phyloP scores from a whole-genome alignment of 2,888 invertebrate genomes.

The Macrophya alboannulata region DNA sequence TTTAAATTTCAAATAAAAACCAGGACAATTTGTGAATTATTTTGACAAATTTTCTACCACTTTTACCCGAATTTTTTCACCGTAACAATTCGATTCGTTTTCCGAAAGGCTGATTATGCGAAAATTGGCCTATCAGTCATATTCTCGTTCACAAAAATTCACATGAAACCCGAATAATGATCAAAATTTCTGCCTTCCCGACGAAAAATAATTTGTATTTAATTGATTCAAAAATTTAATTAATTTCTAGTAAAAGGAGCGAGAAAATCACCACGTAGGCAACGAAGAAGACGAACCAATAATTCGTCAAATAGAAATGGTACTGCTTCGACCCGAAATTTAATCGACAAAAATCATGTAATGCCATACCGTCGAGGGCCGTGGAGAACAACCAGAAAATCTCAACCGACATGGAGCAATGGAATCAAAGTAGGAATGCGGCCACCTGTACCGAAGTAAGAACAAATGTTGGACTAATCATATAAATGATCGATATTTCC shows the following conservation, averaged over 20 bases:
- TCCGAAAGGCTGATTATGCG: background rate
- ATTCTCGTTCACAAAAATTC: too few species aligned
- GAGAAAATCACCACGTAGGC: background rate
- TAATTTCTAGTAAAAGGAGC: conserved; percentile 9
- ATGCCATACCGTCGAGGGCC: background rate
- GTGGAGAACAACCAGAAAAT: background rate
- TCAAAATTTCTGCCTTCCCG: background rate
- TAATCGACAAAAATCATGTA: conserved; percentile 1
- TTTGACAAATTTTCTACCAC: background rate
- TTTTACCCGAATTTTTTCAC: background rate
- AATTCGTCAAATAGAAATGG: background rate
- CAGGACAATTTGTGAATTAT: background rate
- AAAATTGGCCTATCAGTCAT: too few species aligned
- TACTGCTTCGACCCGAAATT: background rate
- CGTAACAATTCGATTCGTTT: background rate
- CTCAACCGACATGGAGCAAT: conserved; percentile 2
- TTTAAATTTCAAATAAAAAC: too few species aligned
- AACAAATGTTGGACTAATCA: background rate
- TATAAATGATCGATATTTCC: background rate
- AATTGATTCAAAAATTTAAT: background rate
- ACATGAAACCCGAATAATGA: background rate
- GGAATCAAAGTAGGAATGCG: background rate
- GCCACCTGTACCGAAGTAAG: background rate
- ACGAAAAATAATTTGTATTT: background rate
- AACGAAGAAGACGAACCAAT: background rate